phyloP scores from a whole-genome alignment of 2,797 vertebrate species.

The Rhabdophis nuchalis region DNA sequence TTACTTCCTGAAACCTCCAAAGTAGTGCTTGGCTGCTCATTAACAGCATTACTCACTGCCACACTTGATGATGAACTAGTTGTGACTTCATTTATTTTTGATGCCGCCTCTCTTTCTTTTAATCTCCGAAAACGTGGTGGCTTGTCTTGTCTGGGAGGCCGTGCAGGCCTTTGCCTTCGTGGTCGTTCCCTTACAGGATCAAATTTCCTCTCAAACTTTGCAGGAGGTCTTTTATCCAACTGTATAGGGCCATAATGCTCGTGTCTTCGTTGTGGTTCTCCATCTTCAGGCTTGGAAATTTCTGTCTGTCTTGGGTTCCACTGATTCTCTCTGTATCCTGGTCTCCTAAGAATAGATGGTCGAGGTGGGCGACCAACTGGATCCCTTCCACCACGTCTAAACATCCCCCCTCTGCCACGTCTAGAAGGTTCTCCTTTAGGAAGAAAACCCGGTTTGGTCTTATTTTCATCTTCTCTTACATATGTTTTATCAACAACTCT shows the following conservation, averaged over 20 bases:
- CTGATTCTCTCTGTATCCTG: slow-evolving; percentile 79
- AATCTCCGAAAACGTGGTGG: slow-evolving; percentile 93
- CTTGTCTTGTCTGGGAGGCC: slow-evolving; percentile 95
- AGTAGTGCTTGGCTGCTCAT: slow-evolving; percentile 63
- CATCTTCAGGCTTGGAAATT: slow-evolving; percentile 82
- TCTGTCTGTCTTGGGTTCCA: slow-evolving; percentile 75
- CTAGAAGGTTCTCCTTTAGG: slow-evolving; percentile 95
- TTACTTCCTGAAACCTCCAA: slow-evolving; percentile 86
- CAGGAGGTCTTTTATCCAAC: slow-evolving; percentile 73
- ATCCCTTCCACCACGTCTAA: slow-evolving; percentile 85
- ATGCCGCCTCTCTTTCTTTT: slow-evolving; percentile 86
- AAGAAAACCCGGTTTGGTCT: slow-evolving; percentile 91
- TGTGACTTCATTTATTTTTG: slow-evolving; percentile 67
- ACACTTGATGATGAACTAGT: slow-evolving; percentile 55
- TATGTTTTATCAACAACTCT: slow-evolving; percentile 70
- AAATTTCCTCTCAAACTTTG: slow-evolving; percentile 86
- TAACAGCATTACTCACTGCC: slow-evolving; percentile 57
- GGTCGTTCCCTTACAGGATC: slow-evolving; percentile 86
- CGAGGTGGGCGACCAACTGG: slow-evolving; percentile 80
- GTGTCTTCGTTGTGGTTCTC: slow-evolving; percentile 77
- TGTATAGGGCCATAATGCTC: slow-evolving; percentile 71
- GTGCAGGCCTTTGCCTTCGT: slow-evolving; percentile 86
- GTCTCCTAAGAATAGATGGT: slow-evolving; percentile 80
- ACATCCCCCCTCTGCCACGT: slow-evolving; percentile 88
- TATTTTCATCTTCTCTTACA: slow-evolving; percentile 81